Percentiles rank a stretch among this genome's conserved stretches.
phyloP scores from a whole-genome alignment of 2,797 vertebrate species.

The Liasis olivaceus region DNA sequence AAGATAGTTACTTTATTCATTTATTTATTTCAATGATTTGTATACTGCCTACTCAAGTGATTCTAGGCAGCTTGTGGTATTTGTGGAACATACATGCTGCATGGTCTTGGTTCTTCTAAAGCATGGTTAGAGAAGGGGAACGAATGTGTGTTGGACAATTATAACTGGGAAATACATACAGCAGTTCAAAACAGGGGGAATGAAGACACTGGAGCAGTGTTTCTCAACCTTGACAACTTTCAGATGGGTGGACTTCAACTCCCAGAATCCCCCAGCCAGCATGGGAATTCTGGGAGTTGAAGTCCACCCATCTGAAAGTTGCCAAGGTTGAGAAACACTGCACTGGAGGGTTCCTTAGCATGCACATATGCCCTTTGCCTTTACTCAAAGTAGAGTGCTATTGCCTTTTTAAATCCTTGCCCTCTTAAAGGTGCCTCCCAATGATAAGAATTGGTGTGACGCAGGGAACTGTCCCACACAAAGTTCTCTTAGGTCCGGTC shows the following conservation, averaged over 20 bases:
- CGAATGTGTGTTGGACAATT: not conserved
- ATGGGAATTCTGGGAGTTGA: no score
- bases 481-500: not conserved
- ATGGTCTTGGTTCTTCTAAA: not conserved
- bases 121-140: not conserved
- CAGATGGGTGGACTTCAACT: no score
- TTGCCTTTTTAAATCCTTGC: not conserved
- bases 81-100: not conserved
- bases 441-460: not conserved
- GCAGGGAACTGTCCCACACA: not conserved
- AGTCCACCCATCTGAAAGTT: no score
- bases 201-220: not conserved
- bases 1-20: not conserved
- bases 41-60: not conserved
- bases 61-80: not conserved
- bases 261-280: no score
- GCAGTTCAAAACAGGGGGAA: not conserved
- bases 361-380: not conserved
- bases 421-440: not conserved
- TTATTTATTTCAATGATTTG: not conserved
- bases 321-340: no score
- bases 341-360: not conserved
- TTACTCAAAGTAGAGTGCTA: no score
- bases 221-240: no score
- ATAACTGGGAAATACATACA: not conserved